Conservation (phyloP, 2,113 vertebrate genomes). For the Corythornis madagascariensis region DNA sequence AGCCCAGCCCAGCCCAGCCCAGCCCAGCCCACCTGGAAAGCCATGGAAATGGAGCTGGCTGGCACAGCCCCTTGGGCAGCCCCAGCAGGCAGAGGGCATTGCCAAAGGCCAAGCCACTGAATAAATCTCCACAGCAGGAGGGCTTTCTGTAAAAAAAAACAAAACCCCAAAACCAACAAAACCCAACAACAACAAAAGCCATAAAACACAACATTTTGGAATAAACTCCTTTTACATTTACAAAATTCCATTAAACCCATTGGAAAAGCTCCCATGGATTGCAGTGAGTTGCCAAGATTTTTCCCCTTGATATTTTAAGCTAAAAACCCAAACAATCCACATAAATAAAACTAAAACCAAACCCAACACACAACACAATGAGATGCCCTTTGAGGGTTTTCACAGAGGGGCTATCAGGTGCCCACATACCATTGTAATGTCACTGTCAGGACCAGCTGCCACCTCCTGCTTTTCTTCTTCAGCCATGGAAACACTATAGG, state of each 20-base stretch:
- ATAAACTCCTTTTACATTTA: neutral
- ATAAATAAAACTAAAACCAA: neutral
- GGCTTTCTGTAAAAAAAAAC: neutral
- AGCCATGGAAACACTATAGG: neutral
- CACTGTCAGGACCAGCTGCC: neutral
- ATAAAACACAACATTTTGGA: neutral
- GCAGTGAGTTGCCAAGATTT: neutral
- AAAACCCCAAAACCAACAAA: neutral
- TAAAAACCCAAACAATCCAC: neutral
- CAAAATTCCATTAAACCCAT: neutral
- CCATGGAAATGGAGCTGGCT: neutral
- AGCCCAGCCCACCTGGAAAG: neutral
- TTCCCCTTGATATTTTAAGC: neutral
- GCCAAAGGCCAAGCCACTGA: neutral
- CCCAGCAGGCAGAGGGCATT: accelerated
- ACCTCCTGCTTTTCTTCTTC: neutral
- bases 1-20: neutral
- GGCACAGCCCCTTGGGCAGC: neutral
- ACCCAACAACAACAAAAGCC: too few species aligned
- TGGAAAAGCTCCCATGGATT: neutral
- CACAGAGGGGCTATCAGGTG: neutral
- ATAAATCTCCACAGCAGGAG: accelerated
- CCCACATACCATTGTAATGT: slow-evolving; percentile 18
- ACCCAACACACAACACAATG: neutral
- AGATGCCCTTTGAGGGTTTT: neutral